These are phyloP conservation scores for Spisula solida DNA, from an alignment of 2,888 invertebrate species.

Conservation along the genomic window DNA sequence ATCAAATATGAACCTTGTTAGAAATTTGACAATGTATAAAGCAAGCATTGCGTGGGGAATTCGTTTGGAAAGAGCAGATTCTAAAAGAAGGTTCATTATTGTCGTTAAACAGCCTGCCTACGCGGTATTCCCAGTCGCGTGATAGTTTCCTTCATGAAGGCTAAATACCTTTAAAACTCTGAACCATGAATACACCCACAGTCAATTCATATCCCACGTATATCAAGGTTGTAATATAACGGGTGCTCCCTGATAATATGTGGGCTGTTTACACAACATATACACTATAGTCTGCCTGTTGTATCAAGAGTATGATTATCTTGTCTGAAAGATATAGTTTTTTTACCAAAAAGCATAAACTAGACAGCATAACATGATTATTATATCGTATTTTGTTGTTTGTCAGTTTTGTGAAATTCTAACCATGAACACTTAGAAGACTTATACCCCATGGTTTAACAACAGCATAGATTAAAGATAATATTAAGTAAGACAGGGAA, in stretches of 20 bases:
- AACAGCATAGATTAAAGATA: no score
- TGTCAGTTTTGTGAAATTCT: neutral
- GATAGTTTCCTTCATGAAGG: neutral
- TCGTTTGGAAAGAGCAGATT: no score
- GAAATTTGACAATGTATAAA: no score
- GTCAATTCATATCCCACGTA: neutral
- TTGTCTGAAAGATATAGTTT: neutral
- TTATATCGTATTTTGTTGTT: neutral
- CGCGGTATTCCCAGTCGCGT: neutral
- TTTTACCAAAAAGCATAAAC: neutral
- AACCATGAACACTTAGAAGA: neutral
- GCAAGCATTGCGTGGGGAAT: no score
- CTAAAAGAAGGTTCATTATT: no score
- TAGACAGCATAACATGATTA: neutral
- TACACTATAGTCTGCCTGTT: neutral
- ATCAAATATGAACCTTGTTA: no score
- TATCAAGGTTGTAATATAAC: neutral
- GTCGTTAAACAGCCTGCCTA: neutral
- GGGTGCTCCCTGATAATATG: neutral
- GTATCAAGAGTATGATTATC: slow-evolving; percentile 2
- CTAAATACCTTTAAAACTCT: neutral
- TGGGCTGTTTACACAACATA: neutral
- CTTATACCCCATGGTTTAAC: neutral
- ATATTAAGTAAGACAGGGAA: no score
- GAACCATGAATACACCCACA: neutral